These are phyloP conservation scores for Sminthurides bifidus DNA, from an alignment of 1,140 invertebrate species.

Conservation along the genomic window DNA sequence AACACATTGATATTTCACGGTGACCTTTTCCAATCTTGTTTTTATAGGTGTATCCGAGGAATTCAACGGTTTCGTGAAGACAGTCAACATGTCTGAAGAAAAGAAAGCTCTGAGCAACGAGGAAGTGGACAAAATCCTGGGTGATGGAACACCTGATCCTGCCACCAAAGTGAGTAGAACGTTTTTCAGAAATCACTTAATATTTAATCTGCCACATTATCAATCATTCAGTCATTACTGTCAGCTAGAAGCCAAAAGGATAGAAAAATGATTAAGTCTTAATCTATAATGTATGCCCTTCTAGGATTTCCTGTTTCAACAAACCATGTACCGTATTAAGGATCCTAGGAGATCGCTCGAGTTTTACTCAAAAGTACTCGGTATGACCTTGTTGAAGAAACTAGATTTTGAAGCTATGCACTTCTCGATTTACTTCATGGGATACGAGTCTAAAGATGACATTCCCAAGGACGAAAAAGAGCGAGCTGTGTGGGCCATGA, in stretches of 20 bases:
- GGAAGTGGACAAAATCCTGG: conserved; percentile 14
- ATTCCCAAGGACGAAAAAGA: conserved; percentile 57
- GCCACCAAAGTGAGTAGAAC: conserved; percentile 46
- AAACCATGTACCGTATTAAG: conserved; percentile 92
- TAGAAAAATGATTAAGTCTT: background rate
- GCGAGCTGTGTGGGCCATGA: conserved; percentile 61
- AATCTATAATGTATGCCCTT: background rate
- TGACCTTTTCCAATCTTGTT: background rate
- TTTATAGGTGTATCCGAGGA: background rate
- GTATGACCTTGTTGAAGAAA: conserved; percentile 73
- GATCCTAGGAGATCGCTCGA: conserved; percentile 73
- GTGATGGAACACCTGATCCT: conserved; percentile 37
- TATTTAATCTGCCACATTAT: no score
- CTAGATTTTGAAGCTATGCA: conserved; percentile 78
- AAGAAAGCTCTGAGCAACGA: conserved; percentile 8
- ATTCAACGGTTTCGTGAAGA: background rate
- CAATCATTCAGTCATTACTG: background rate
- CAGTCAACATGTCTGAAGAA: background rate
- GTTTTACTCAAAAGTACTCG: conserved; percentile 80
- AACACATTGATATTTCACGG: background rate
- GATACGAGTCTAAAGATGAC: conserved; percentile 65
- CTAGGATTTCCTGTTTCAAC: conserved; percentile 81
- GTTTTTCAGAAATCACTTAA: no score
- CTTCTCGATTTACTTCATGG: conserved; percentile 88
- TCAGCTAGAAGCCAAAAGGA: background rate